Evolutionary conservation across 2,888 invertebrate species (phyloP).

Genomic region (Diplazon laetatorius): DNA sequence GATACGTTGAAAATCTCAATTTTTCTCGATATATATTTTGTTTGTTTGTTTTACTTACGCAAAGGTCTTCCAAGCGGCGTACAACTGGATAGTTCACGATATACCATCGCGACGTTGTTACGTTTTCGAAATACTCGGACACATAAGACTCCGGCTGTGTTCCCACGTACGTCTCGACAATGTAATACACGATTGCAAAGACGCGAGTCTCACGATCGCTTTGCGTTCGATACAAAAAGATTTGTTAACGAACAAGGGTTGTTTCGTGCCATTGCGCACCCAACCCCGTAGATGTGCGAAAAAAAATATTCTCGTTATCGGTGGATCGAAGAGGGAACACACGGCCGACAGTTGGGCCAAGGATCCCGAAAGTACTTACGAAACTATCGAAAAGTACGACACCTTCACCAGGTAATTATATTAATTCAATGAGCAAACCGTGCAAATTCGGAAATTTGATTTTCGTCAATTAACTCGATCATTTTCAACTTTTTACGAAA

Average conservation of each 20-base stretch:
- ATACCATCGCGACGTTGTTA: conserved; percentile 89
- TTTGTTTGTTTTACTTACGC: neutral
- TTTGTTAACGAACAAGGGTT: conserved; percentile 89
- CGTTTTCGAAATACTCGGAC: conserved; percentile 93
- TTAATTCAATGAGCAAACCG: no score
- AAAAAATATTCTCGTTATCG: conserved; percentile 93
- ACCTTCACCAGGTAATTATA: conserved; percentile 88
- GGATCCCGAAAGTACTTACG: conserved; percentile 91
- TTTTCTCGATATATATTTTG: neutral
- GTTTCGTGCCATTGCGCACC: conserved; percentile 89
- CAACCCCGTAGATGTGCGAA: conserved; percentile 93
- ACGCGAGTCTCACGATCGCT: conserved; percentile 91
- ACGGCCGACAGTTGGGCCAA: conserved; percentile 87
- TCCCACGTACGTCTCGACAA: conserved; percentile 91
- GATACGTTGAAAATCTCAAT: neutral
- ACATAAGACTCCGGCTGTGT: conserved; percentile 92
- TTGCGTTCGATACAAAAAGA: conserved; percentile 91
- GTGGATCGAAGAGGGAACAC: conserved; percentile 93
- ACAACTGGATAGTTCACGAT: conserved; percentile 94
- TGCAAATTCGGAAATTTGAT: no score
- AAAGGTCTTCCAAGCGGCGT: conserved; percentile 92
- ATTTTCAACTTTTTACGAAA: no score
- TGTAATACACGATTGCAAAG: conserved; percentile 90
- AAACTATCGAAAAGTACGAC: conserved; percentile 93
- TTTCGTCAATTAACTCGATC: no score